phyloP scores from a whole-genome alignment of 2,888 invertebrate genomes.

The Tethea ocularis region DNA sequence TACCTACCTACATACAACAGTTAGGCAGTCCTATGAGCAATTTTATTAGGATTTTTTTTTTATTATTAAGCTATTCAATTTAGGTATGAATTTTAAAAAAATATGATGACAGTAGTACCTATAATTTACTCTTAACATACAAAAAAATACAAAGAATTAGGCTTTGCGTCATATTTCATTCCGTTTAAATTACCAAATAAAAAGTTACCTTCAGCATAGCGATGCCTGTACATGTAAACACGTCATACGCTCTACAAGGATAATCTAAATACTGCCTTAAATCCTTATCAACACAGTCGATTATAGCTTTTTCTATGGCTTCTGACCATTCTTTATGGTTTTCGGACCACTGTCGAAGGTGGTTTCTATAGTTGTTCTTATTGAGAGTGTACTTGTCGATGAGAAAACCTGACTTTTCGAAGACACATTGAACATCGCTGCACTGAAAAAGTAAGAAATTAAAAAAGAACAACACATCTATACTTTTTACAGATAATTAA shows the following conservation, averaged over 20 bases:
- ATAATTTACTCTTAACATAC: too few species aligned
- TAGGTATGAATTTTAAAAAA: too few species aligned
- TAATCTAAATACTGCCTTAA: conserved; percentile 65
- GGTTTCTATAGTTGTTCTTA: conserved; percentile 62
- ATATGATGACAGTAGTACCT: too few species aligned
- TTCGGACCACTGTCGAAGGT: conserved; percentile 63
- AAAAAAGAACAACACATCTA: background rate
- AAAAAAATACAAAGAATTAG: too few species aligned
- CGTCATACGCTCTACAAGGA: conserved; percentile 73
- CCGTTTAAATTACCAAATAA: background rate
- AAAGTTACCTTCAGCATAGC: conserved; percentile 70
- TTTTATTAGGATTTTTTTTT: too few species aligned
- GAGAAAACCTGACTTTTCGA: conserved; percentile 73
- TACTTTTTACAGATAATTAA: background rate
- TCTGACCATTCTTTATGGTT: conserved; percentile 58
- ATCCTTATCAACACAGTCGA: conserved; percentile 68
- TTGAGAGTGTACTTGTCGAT: conserved; percentile 59
- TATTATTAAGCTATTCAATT: too few species aligned
- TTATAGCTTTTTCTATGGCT: conserved; percentile 64
- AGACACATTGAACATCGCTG: conserved; percentile 71
- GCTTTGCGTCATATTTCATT: too few species aligned
- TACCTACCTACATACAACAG: too few species aligned
- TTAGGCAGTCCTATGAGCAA: too few species aligned
- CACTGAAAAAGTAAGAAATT: conserved; percentile 52
- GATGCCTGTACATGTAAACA: conserved; percentile 74